Conservation (phyloP, 2,797 vertebrate species). For the Petrocephalus sullivani region DNA sequence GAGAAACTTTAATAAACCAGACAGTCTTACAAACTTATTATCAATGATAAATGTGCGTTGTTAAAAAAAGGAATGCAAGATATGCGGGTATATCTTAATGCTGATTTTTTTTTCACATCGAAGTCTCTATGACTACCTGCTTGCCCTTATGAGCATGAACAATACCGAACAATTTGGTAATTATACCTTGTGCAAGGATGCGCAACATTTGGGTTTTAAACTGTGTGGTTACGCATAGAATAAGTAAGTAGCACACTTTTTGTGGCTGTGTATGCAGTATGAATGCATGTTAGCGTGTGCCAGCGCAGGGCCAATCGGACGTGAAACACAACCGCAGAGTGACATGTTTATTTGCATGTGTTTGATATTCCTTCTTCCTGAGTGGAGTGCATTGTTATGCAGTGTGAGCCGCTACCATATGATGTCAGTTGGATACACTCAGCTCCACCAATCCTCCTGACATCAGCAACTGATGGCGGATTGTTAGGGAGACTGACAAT, state of each 20-base stretch:
- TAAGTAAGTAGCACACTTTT: neutral
- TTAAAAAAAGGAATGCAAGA: neutral
- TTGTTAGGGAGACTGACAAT: constrained; percentile 65
- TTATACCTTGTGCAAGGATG: neutral
- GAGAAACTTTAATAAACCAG: constrained; percentile 7
- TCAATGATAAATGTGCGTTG: neutral
- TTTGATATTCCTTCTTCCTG: neutral
- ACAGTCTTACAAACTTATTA: neutral
- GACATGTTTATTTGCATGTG: constrained; percentile 9
- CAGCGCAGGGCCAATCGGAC: neutral
- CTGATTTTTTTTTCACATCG: neutral
- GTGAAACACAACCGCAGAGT: constrained; percentile 2
- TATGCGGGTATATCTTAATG: neutral
- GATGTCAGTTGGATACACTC: constrained; percentile 24
- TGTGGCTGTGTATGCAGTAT: neutral
- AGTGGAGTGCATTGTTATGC: constrained; percentile 3
- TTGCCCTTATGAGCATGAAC: neutral
- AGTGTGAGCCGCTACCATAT: neutral
- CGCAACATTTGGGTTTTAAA: neutral
- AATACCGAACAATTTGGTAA: neutral
- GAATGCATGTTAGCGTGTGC: neutral
- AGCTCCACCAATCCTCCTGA: constrained; percentile 57
- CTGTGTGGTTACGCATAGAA: neutral
- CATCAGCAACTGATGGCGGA: constrained; percentile 60
- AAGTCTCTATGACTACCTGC: neutral